Conservation (phyloP, 2,888 invertebrate genomes). For the Podabrus alpinus region DNA sequence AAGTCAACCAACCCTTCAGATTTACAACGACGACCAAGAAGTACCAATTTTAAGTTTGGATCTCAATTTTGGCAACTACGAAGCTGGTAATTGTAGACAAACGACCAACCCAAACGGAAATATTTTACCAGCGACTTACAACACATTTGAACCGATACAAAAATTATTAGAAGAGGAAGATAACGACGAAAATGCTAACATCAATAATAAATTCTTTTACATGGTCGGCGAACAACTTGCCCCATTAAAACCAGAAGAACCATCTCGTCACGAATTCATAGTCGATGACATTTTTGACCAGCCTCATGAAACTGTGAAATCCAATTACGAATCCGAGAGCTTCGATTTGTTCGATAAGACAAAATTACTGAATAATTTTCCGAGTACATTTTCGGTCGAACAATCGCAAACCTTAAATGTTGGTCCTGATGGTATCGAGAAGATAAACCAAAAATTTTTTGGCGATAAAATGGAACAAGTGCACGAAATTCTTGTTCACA, state of each 20-base stretch:
- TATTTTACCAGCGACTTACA: neutral
- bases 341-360: neutral
- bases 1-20: too few species aligned
- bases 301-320: neutral
- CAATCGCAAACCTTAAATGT: neutral
- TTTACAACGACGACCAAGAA: neutral
- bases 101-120: neutral
- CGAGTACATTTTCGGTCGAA: neutral
- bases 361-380: neutral
- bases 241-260: neutral
- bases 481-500: conserved; percentile 4
- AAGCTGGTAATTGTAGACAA: neutral
- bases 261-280: conserved; percentile 5
- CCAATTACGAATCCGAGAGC: neutral
- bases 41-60: neutral
- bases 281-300: conserved; percentile 8
- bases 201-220: neutral
- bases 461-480: neutral
- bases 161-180: conserved; percentile 11
- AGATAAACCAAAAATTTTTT: conserved; percentile 3
- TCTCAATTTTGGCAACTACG: neutral
- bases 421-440: neutral
- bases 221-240: conserved; percentile 5
- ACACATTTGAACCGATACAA: conserved; percentile 4
- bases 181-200: neutral